A percentile compares a stretch with the other conserved stretches of the same genome.
Conservation (phyloP, 2,113 vertebrate species). For the Lota lota region DNA sequence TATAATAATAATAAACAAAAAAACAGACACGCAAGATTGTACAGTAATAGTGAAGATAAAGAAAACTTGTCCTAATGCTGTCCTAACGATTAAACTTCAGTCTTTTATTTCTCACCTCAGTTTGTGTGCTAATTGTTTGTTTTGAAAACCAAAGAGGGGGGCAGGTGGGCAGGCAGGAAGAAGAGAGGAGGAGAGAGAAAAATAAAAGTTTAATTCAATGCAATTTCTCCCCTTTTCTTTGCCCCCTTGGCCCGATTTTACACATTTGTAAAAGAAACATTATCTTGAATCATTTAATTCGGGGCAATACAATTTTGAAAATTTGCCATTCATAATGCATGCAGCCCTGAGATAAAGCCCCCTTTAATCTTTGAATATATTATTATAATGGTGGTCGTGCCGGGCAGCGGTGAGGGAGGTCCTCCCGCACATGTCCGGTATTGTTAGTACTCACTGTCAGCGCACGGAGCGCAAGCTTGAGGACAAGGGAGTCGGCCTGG, state of each 20-base stretch:
- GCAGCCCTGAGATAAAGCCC: constrained; percentile 74
- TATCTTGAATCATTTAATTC: constrained; percentile 88
- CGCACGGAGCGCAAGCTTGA: constrained; percentile 44
- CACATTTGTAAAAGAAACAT: constrained; percentile 82
- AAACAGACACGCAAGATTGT: no score
- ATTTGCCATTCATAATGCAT: constrained; percentile 79
- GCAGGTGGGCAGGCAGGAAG: background rate
- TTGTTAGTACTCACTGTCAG: constrained; percentile 71
- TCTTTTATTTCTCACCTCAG: no score
- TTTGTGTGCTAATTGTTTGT: no score
- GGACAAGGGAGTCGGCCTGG: constrained; percentile 43
- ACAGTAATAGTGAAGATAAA: no score
- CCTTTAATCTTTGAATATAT: constrained; percentile 82
- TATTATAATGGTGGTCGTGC: constrained; percentile 75
- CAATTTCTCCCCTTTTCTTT: constrained; percentile 37
- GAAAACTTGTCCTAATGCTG: no score
- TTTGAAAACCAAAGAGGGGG: background rate
- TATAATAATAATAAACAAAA: no score
- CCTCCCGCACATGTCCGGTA: constrained; percentile 71
- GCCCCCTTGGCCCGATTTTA: constrained; percentile 65
- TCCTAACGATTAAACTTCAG: no score
- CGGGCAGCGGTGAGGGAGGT: constrained; percentile 60
- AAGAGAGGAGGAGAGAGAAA: background rate
- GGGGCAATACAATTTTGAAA: constrained; percentile 80
- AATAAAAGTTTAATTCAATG: constrained; percentile 18